phyloP scores from a whole-genome alignment of 2,888 invertebrate species.

The Alsophila aescularia region DNA sequence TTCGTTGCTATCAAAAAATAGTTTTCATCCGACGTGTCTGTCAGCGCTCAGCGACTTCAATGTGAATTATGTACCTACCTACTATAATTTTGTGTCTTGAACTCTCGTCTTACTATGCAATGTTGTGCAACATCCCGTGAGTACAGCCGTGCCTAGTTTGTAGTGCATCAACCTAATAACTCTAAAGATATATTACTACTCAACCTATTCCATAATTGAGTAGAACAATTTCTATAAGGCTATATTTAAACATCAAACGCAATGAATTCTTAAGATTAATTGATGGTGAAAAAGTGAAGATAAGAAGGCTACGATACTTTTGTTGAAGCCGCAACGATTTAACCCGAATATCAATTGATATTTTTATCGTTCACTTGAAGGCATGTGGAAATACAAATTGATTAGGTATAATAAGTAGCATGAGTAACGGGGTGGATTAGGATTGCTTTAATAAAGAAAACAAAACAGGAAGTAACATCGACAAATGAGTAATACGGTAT shows the following conservation, averaged over 20 bases:
- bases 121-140: constrained; percentile 55
- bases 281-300: constrained; percentile 11
- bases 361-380: constrained; percentile 8
- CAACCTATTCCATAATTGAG: constrained; percentile 21
- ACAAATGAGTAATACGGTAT: neutral
- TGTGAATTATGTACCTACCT: constrained; percentile 4
- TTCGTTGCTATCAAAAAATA: constrained; percentile 12
- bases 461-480: constrained; percentile 15
- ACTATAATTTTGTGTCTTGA: constrained; percentile 33
- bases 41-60: constrained; percentile 24
- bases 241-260: constrained; percentile 11
- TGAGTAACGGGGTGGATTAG: neutral
- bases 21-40: constrained; percentile 8
- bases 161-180: constrained; percentile 54
- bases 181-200: constrained; percentile 48
- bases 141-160: constrained; percentile 42
- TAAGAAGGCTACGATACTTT: constrained; percentile 11
- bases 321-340: constrained; percentile 17
- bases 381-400: constrained; percentile 2
- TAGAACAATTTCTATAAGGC: constrained; percentile 3
- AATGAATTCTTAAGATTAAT: constrained; percentile 11
- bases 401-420: neutral
- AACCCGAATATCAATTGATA: constrained; percentile 10
- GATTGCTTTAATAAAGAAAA: neutral
- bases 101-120: constrained; percentile 39